Percentiles rank a stretch among this genome's conserved stretches.
Evolutionary conservation across 2,888 invertebrate species (phyloP).

Genomic region (Watsonalla cultraria): DNA sequence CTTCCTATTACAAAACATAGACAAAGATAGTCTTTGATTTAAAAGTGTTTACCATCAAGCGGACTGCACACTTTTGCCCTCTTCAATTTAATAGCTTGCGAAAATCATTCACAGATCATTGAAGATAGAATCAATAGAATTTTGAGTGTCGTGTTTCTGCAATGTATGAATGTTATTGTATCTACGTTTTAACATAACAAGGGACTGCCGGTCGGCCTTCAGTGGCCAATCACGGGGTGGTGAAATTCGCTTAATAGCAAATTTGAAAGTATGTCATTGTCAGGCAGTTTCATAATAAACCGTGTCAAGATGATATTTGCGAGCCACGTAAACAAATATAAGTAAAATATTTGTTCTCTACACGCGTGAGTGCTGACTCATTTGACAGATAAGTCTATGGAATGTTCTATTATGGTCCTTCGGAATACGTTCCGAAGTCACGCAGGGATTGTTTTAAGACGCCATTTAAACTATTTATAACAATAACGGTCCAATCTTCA

Average conservation of each 20-base stretch:
- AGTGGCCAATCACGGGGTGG: slow-evolving; percentile 16
- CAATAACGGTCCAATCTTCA: too few species aligned
- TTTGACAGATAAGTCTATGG: neutral
- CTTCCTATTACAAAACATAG: too few species aligned
- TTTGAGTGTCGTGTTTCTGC: too few species aligned
- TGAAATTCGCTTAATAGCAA: slow-evolving; percentile 32
- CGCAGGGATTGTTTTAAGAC: neutral
- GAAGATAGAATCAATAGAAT: too few species aligned
- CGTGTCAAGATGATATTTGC: slow-evolving; percentile 44
- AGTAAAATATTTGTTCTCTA: slow-evolving; percentile 1
- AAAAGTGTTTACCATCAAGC: too few species aligned
- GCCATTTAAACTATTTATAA: too few species aligned
- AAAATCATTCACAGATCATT: too few species aligned
- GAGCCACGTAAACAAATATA: slow-evolving; percentile 17
- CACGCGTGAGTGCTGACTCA: neutral
- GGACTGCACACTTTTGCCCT: too few species aligned
- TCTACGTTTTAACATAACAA: neutral
- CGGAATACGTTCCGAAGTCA: neutral
- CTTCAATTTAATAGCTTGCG: too few species aligned
- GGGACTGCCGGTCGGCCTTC: slow-evolving; percentile 5
- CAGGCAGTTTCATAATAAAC: slow-evolving; percentile 44
- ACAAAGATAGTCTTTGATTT: too few species aligned
- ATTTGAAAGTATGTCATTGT: slow-evolving; percentile 67
- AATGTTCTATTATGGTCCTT: neutral
- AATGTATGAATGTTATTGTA: too few species aligned